Conservation (phyloP, 2,797 vertebrate genomes). For the Sebastes minor region DNA sequence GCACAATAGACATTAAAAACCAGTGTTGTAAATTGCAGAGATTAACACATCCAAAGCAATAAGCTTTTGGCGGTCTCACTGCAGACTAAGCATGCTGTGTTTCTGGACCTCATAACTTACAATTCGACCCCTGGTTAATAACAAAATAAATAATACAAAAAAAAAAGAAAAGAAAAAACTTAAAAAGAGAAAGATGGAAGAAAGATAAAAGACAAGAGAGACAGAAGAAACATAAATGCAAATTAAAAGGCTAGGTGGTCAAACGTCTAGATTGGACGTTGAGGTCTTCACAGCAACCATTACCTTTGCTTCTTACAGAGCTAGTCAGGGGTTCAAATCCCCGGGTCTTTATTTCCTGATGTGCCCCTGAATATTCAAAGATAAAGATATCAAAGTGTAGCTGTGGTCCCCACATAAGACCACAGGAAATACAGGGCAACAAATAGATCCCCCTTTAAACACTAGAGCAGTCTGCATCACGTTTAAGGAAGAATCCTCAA, state of each 20-base stretch:
- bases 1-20: slow-evolving; percentile 31
- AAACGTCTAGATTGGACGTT: slow-evolving; percentile 82
- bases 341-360: slow-evolving; percentile 88
- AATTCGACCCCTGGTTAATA: slow-evolving; percentile 84
- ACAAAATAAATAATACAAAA: slow-evolving; percentile 51
- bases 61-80: slow-evolving; percentile 42
- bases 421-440: slow-evolving; percentile 83
- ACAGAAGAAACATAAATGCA: slow-evolving; percentile 74
- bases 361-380: slow-evolving; percentile 89
- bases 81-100: slow-evolving; percentile 73
- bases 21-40: slow-evolving; percentile 27
- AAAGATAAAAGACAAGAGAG: slow-evolving; percentile 64
- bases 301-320: slow-evolving; percentile 88
- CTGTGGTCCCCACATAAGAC: slow-evolving; percentile 82
- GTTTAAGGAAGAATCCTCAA: slow-evolving; percentile 68
- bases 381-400: slow-evolving; percentile 87
- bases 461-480: slow-evolving; percentile 64
- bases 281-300: slow-evolving; percentile 86
- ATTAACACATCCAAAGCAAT: slow-evolving; percentile 48
- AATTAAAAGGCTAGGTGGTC: slow-evolving; percentile 79
- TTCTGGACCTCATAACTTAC: slow-evolving; percentile 76
- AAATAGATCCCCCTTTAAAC: slow-evolving; percentile 75
- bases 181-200: slow-evolving; percentile 59
- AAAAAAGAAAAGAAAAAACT: slow-evolving; percentile 2
- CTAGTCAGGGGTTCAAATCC: slow-evolving; percentile 89